phyloP scores from a whole-genome alignment of 2,797 vertebrate genomes.

The Columba guinea region DNA sequence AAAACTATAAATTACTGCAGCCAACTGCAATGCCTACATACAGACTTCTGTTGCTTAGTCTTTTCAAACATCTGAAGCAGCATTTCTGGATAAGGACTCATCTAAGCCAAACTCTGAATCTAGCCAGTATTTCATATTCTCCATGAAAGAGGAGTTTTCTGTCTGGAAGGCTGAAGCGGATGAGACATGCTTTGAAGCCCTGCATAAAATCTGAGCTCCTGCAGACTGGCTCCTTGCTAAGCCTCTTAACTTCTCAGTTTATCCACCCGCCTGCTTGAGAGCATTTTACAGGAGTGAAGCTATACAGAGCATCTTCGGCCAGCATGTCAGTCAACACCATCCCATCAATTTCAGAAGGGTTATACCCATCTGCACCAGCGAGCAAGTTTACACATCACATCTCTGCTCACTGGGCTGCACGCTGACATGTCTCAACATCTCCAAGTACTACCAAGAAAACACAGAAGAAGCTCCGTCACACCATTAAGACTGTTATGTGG shows the following conservation, averaged over 20 bases:
- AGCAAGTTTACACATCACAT: neutral
- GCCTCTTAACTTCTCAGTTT: slow-evolving; percentile 41
- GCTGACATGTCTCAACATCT: neutral
- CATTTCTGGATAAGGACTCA: neutral
- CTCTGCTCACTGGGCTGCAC: neutral
- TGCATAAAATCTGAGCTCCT: slow-evolving; percentile 32
- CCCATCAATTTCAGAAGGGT: neutral
- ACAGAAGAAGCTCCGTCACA: neutral
- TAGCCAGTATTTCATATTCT: neutral
- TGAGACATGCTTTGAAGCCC: slow-evolving; percentile 14
- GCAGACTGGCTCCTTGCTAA: slow-evolving; percentile 46
- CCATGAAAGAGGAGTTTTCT: neutral
- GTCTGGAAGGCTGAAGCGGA: slow-evolving; percentile 26
- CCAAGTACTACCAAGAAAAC: neutral
- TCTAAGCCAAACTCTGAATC: neutral
- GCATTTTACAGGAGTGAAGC: neutral
- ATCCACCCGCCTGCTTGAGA: neutral
- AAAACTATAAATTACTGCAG: neutral
- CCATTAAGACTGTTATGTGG: neutral
- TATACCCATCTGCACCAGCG: neutral
- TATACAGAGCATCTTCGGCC: neutral
- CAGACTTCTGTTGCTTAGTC: neutral
- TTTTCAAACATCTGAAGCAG: neutral
- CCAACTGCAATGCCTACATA: neutral
- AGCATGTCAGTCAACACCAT: neutral